These are phyloP conservation scores for Dynastes grantii DNA, from an alignment of 2,888 invertebrate genomes.

Conservation along the genomic window DNA sequence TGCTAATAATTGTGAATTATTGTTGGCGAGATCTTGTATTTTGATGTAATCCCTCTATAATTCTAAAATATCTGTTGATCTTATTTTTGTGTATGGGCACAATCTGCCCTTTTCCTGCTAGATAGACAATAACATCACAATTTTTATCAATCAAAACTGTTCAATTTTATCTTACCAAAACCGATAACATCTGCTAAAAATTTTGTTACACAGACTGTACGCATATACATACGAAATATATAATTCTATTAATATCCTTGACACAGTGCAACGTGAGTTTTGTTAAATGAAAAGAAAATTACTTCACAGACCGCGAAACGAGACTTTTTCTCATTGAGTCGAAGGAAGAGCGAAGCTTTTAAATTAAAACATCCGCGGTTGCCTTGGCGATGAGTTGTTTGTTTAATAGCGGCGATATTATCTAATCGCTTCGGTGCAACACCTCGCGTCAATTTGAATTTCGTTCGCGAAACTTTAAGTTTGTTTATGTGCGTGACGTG, in stretches of 20 bases:
- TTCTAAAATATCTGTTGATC: no score
- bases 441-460: not conserved
- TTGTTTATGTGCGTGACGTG: slow-evolving; percentile 38
- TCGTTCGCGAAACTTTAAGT: not conserved
- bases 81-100: no score
- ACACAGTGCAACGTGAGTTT: slow-evolving; percentile 40
- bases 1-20: no score
- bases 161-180: no score
- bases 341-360: slow-evolving; percentile 1
- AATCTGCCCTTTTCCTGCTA: no score
- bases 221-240: not conserved
- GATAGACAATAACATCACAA: no score
- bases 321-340: slow-evolving; percentile 17
- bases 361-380: slow-evolving; percentile 41
- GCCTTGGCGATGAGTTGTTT: slow-evolving; percentile 6
- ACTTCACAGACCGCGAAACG: slow-evolving; percentile 20
- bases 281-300: slow-evolving; percentile 32
- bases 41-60: no score
- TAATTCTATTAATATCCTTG: slow-evolving; percentile 41
- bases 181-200: no score
- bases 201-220: not conserved
- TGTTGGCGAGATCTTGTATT: no score
- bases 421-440: not conserved
- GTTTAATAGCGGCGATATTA: not conserved
- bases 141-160: no score